Evolutionary conservation across 1,140 invertebrate species (phyloP).

Genomic region (Drosophila rufa): DNA sequence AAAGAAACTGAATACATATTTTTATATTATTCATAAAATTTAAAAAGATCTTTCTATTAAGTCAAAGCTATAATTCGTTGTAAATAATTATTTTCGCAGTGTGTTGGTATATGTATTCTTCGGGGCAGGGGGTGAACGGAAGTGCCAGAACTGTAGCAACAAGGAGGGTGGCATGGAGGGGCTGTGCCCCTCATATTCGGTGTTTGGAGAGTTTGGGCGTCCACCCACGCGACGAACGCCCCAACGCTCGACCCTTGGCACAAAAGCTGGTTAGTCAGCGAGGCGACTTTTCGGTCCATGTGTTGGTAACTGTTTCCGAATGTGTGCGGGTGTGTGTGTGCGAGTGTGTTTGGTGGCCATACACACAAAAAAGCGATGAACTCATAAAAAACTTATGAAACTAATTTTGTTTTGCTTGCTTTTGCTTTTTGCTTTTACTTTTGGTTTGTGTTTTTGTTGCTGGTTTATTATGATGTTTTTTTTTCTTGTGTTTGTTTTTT

Average conservation of each 20-base stretch:
- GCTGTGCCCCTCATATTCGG: background rate
- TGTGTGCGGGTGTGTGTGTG: conserved; percentile 11
- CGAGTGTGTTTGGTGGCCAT: conserved; percentile 46
- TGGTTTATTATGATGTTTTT: conserved; percentile 28
- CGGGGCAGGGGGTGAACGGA: conserved; percentile 42
- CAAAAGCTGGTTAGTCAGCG: conserved; percentile 78
- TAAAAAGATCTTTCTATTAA: background rate
- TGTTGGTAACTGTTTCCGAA: conserved; percentile 40
- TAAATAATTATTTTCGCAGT: background rate
- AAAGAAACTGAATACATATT: too few relatives aligned
- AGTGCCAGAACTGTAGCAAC: conserved; percentile 63
- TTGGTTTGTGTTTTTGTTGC: conserved; percentile 54
- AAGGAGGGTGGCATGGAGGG: conserved; percentile 3
- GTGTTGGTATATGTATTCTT: conserved; percentile 20
- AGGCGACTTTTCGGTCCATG: conserved; percentile 47
- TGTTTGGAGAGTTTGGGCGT: conserved; percentile 31
- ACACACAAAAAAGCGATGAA: conserved; percentile 81
- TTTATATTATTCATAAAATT: too few relatives aligned
- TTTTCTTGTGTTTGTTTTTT: conserved; percentile 15
- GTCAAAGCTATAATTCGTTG: background rate
- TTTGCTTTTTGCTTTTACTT: conserved; percentile 79
- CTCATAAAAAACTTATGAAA: conserved; percentile 84
- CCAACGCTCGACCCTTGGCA: conserved; percentile 77
- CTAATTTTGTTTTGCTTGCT: conserved; percentile 82
- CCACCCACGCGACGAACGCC: conserved; percentile 72